Evolutionary conservation across 1,140 invertebrate genomes (phyloP), one percentile per base, ranked within the genome.

Genomic region (Ceratosolen fusciceps): DNA sequence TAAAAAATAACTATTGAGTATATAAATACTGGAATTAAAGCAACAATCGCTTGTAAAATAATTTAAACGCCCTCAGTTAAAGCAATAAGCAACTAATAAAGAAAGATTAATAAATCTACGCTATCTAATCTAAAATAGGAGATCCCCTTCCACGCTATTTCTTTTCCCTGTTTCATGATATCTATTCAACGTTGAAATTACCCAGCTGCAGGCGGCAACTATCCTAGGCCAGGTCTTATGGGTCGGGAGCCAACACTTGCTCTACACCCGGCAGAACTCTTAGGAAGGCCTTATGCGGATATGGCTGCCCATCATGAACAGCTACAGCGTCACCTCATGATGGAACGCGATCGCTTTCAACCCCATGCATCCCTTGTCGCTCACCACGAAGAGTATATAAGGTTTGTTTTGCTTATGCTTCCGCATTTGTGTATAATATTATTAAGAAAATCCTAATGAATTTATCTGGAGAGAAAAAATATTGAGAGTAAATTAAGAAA

Each of bases 271-370:
- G 93, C 93, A 1, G 94, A 96, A 84, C 91, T 97, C 34, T 91
- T 97, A 43, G 93, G 94, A 70, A 90, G 95, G 89, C 95, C 92
- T 26, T 97, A 96, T 87, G 94, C 95, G 21, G 96, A 96, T 85
- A 95, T 96, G 88, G 91, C 96, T 56, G 95, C 94, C 68, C 94
- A 95, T 74, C 96, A 97, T 84, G 96, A 97, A 88, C 95, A 96
- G 84, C 87, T 97, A 34, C 96, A 97, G 87, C 92, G 96, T 81
- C 96, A 97, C 84, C 91, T 97, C 85, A 91, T 97, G 90, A 87
- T 97, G 88, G 96, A 97, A 87, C 91, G 95, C 39, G 95, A 96
- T 83, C 91, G 95, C 75, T 94, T 93, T 84, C 92, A 91, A 79
- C 88, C 92, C 54, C 94, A 94, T 74, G 93, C 93, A 21, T 92